Percentiles rank a stretch among this genome's conserved stretches.
Conservation (phyloP, 2,888 invertebrate species). For the Sminthurinus aureus region DNA sequence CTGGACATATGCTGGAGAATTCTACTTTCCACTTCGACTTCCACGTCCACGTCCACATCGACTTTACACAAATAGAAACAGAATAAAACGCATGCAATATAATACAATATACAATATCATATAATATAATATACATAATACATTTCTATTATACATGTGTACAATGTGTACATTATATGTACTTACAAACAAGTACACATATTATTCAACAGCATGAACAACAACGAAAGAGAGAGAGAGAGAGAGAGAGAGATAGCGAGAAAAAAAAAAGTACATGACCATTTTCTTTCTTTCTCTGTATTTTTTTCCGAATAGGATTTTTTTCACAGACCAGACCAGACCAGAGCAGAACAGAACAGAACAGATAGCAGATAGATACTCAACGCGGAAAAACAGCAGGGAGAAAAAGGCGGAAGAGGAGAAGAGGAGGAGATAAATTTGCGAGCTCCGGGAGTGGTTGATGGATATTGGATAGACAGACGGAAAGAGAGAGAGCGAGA, state of each 20-base stretch:
- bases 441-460: constrained; percentile 1
- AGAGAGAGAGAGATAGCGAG: not conserved
- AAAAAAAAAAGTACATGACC: not conserved
- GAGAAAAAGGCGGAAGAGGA: not conserved
- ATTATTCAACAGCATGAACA: not conserved
- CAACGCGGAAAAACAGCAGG: not conserved
- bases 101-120: too few species aligned
- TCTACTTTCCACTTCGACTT: too few species aligned
- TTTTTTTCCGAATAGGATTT: not conserved
- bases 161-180: too few species aligned
- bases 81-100: too few species aligned
- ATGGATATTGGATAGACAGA: not conserved
- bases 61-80: too few species aligned
- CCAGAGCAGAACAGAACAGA: not conserved
- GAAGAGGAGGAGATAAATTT: not conserved
- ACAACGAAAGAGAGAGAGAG: not conserved
- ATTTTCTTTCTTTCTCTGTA: not conserved
- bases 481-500: not conserved
- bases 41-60: too few species aligned
- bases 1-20: too few species aligned
- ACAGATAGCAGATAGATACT: not conserved
- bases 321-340: not conserved
- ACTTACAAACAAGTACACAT: too few species aligned
- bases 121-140: too few species aligned
- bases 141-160: too few species aligned